These are phyloP conservation scores for Drosophila borborema DNA, from an alignment of 2,888 invertebrate genomes.

Conservation along the genomic window DNA sequence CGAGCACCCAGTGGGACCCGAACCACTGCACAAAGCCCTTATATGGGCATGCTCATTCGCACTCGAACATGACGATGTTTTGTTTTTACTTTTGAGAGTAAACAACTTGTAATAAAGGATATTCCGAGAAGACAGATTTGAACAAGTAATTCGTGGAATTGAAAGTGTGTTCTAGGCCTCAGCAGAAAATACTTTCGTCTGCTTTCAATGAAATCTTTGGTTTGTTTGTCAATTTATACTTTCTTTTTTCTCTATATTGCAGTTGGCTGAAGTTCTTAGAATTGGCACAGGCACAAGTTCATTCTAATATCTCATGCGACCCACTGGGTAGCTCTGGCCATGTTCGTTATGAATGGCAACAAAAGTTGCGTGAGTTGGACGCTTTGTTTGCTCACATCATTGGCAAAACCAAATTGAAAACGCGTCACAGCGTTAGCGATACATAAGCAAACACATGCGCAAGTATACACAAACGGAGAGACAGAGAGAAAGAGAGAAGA, in stretches of 20 bases:
- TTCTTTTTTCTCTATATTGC: neutral
- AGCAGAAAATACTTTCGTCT: neutral
- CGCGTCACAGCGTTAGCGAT: constrained; percentile 45
- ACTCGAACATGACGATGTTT: neutral
- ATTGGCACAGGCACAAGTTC: neutral
- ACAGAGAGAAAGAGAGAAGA: neutral
- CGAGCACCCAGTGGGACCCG: constrained; percentile 15
- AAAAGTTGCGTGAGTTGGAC: constrained; percentile 18
- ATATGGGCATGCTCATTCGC: neutral
- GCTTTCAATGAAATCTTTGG: neutral
- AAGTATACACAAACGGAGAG: neutral
- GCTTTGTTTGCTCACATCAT: constrained; percentile 51
- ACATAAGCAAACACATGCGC: constrained; percentile 24
- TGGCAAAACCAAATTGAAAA: constrained; percentile 51
- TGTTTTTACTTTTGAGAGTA: no score
- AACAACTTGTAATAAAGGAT: neutral
- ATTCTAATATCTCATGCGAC: neutral
- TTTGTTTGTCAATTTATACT: neutral
- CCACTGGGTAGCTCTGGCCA: constrained; percentile 8
- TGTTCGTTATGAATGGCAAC: constrained; percentile 12
- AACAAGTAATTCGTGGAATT: neutral
- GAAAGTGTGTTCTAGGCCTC: neutral
- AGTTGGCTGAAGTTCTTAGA: neutral
- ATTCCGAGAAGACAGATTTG: neutral
- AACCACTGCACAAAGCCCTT: neutral